Evolutionary conservation across 2,888 invertebrate species (phyloP).

Genomic region (Apodemia arnacis): DNA sequence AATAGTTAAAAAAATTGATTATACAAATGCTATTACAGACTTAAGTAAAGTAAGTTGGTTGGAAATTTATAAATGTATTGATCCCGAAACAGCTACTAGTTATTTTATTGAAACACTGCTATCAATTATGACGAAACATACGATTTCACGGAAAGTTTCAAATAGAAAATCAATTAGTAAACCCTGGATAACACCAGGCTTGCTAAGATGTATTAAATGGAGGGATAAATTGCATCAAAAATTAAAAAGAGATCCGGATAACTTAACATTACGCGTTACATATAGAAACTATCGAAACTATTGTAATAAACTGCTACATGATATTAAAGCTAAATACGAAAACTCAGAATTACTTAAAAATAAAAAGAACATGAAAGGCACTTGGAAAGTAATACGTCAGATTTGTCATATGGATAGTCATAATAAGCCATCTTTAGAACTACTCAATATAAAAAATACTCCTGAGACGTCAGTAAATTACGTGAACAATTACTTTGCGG

Average conservation of each 20-base stretch:
- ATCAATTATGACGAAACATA: neutral
- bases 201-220: conserved; percentile 43
- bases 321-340: conserved; percentile 41
- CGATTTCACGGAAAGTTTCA: neutral
- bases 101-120: neutral
- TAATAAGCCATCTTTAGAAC: neutral
- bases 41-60: neutral
- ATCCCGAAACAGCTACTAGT: conserved; percentile 6
- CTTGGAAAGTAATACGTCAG: conserved; percentile 43
- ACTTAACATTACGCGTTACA: conserved; percentile 26
- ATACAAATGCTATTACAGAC: neutral
- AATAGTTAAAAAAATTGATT: conserved; percentile 14
- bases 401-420: conserved; percentile 8
- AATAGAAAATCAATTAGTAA: conserved; percentile 33
- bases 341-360: conserved; percentile 22
- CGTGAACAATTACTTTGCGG: conserved; percentile 35
- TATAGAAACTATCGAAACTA: conserved; percentile 50
- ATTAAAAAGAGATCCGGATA: conserved; percentile 39
- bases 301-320: conserved; percentile 46
- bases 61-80: conserved; percentile 1
- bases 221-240: conserved; percentile 40
- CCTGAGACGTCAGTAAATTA: conserved; percentile 17
- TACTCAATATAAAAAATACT: conserved; percentile 14
- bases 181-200: conserved; percentile 52
- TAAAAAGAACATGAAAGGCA: conserved; percentile 30